Base-by-base conservation (phyloP, 1,140 invertebrate species). In the Lepidostoma basale region DNA sequence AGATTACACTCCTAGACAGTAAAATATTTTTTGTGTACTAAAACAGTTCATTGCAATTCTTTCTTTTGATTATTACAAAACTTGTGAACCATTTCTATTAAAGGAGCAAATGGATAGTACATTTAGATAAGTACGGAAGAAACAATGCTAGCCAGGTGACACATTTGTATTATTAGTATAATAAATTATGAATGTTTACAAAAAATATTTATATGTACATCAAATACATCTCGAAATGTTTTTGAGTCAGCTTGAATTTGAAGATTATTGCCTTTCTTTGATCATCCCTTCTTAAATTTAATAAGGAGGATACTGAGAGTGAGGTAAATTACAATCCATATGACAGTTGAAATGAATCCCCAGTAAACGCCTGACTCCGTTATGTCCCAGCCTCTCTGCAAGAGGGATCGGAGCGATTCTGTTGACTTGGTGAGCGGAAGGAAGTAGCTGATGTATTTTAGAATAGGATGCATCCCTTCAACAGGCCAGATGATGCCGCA, bases 361-460 rank as follows among this genome's bases (percentile, higher is more conserved):
- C 87, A 85, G 81, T 95, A 97, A 0, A 98, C 95, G 0, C 87
- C 84, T 0, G 90, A 87, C 49, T 91, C 84, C 0, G 81, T 76
- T 3, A 98, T 89, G 1, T 83, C 78, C 95, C 95, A 98, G 0
- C 95, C 96, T 69, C 94, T 85, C 18, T 94, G 92, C 10, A 98
- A 79, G 75, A 98, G 92, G 14, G 89, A 90, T 23, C 96, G 85
- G 71, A 98, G 84, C 0, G 93, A 92, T 75, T 97, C 94, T n/a
- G 95, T 96, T 5, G 95, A 94, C 76, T 95, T 91, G 0, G 97
- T 98, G 16, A 98, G 83, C 0, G 97, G 97, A 5, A 98, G 82
- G 25, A 92, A 80, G 52, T 87, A 90, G 59, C 92, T 92, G 28
- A 97, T 85, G 75, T 90, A 90, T 77, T 88, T 87, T 5, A 98